Conservation (phyloP, 1,140 invertebrate genomes). For the Lordiphosa stackelbergi region DNA sequence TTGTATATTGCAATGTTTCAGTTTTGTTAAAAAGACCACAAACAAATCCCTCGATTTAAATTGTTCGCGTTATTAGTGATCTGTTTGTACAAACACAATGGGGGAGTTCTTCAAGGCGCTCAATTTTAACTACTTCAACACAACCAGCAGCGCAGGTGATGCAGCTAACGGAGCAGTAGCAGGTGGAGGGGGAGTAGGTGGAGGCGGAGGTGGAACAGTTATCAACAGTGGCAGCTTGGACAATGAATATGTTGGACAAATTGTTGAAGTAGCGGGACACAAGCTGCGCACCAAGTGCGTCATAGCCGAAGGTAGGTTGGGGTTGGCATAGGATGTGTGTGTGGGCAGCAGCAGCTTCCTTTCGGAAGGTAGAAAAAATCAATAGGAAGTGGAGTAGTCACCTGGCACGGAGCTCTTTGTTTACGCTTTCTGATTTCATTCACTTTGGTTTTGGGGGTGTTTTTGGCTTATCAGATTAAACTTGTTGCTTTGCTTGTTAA, state of each 20-base stretch:
- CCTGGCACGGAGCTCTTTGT: conserved; percentile 22
- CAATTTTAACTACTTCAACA: conserved; percentile 90
- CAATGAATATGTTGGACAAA: conserved; percentile 94
- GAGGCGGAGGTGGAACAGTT: conserved; percentile 17
- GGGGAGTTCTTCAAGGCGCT: conserved; percentile 90
- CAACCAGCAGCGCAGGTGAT: conserved; percentile 74
- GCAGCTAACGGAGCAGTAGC: conserved; percentile 31
- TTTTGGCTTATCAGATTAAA: conserved; percentile 12
- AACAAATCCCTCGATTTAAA: conserved; percentile 20
- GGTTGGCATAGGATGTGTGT: not conserved
- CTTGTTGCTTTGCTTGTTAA: conserved; percentile 43
- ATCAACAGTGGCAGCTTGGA: conserved; percentile 78
- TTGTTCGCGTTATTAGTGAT: conserved; percentile 15
- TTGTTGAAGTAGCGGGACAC: conserved; percentile 91
- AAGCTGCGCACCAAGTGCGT: conserved; percentile 93
- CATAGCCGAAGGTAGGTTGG: conserved; percentile 90
- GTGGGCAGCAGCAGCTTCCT: not conserved
- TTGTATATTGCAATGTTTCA: conserved; percentile 48
- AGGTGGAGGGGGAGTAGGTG: conserved; percentile 16
- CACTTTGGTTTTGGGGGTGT: not conserved
- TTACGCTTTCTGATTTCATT: conserved; percentile 55
- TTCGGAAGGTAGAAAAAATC: conserved; percentile 38
- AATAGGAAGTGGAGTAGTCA: conserved; percentile 42
- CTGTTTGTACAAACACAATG: conserved; percentile 79
- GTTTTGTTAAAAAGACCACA: conserved; percentile 33